Conservation (phyloP, 2,888 invertebrate species). For the Cepaea hortensis region DNA sequence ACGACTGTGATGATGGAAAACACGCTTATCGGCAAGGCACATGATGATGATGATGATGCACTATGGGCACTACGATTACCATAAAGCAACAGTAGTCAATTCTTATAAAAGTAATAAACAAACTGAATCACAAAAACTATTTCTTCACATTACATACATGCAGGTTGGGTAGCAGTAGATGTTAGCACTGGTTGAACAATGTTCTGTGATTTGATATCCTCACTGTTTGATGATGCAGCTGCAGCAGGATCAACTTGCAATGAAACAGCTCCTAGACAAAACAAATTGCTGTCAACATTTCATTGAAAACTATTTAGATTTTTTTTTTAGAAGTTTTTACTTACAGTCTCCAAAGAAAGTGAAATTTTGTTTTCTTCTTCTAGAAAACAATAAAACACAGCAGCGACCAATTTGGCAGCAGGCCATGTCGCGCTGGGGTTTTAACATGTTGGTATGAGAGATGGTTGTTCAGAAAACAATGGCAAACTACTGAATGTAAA, state of each 20-base stretch:
- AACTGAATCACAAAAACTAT: not conserved
- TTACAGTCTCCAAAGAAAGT: too few species aligned
- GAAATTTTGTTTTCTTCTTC: too few species aligned
- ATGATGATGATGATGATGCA: not conserved
- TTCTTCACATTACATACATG: not conserved
- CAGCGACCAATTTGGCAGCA: too few species aligned
- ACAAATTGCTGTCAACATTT: not conserved
- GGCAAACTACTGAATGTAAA: too few species aligned
- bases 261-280: not conserved
- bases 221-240: not conserved
- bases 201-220: slow-evolving; percentile 1
- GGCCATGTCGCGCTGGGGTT: too few species aligned
- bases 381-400: too few species aligned
- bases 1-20: too few species aligned
- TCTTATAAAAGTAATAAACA: not conserved
- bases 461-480: too few species aligned
- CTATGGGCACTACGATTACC: not conserved
- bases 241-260: not conserved
- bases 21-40: too few species aligned
- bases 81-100: not conserved
- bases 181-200: slow-evolving; percentile 27
- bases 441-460: too few species aligned
- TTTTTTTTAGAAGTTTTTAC: too few species aligned
- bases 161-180: slow-evolving; percentile 33
- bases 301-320: not conserved